Percentiles rank a stretch among this genome's conserved stretches.
phyloP scores from a whole-genome alignment of 2,888 invertebrate species.

The Campoplex nolae region DNA sequence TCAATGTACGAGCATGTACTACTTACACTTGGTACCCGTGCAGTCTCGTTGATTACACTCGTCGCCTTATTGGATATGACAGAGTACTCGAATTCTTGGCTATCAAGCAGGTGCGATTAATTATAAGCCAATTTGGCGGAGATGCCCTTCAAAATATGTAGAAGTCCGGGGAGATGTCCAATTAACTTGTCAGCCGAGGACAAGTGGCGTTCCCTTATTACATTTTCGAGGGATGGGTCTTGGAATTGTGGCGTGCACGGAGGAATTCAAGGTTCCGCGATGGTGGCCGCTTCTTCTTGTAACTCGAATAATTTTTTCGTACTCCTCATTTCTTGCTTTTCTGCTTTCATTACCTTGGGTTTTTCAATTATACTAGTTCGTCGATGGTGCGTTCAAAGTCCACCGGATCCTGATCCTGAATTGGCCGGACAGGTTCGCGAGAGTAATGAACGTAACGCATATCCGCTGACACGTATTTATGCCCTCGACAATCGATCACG shows the following conservation, averaged over 20 bases:
- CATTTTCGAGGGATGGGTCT: not conserved
- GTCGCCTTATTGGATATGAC: slow-evolving; percentile 20
- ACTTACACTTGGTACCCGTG: not conserved
- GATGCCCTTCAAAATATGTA: slow-evolving; percentile 48
- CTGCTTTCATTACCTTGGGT: not conserved
- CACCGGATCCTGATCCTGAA: slow-evolving; percentile 54
- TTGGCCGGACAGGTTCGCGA: slow-evolving; percentile 17
- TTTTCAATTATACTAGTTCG: not conserved
- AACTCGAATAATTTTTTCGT: not conserved
- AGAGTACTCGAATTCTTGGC: slow-evolving; percentile 51
- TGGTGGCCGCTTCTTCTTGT: not conserved
- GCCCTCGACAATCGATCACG: slow-evolving; percentile 43
- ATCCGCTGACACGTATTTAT: slow-evolving; percentile 51
- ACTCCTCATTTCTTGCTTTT: not conserved
- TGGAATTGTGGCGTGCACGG: not conserved
- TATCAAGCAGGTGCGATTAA: slow-evolving; percentile 56
- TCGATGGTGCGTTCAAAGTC: not conserved
- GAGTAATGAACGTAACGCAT: slow-evolving; percentile 36
- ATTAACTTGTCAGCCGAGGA: slow-evolving; percentile 57
- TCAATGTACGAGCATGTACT: slow-evolving; percentile 10
- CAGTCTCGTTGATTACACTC: not conserved
- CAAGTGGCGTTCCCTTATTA: slow-evolving; percentile 31
- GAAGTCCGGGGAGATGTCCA: slow-evolving; percentile 41
- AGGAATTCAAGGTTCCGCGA: slow-evolving; percentile 21
- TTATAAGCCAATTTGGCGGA: slow-evolving; percentile 60